These are phyloP conservation scores for Sylvicola cinctus DNA, from an alignment of 2,888 invertebrate genomes.

Conservation along the genomic window DNA sequence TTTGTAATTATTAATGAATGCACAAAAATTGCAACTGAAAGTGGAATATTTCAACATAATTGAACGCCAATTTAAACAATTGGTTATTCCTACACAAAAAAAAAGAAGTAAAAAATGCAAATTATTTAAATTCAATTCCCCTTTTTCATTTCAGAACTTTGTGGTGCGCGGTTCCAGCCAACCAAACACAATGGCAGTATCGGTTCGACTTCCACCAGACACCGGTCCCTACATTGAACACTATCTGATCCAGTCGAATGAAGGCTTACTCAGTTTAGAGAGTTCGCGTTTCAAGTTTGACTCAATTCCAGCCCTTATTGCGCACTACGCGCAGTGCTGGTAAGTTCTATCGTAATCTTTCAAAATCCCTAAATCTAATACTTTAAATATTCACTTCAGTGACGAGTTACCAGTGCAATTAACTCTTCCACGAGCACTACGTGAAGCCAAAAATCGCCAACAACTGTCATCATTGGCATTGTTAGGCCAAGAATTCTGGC, in stretches of 20 bases:
- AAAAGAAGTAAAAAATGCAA: too few species aligned
- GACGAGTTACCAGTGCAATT: conserved; percentile 87
- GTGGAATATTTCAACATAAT: too few species aligned
- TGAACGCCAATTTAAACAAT: too few species aligned
- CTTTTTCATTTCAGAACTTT: conserved; percentile 49
- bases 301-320: conserved; percentile 79
- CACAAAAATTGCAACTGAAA: too few species aligned
- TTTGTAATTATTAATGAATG: too few species aligned
- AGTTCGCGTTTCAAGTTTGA: conserved; percentile 86
- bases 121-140: too few species aligned
- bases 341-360: conserved; percentile 21
- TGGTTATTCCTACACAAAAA: too few species aligned
- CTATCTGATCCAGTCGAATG: conserved; percentile 77
- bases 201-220: conserved; percentile 69
- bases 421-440: conserved; percentile 62
- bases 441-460: conserved; percentile 74
- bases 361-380: background rate
- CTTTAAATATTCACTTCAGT: conserved; percentile 28
- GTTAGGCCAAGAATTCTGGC: conserved; percentile 74
- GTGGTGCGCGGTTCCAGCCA: conserved; percentile 90
- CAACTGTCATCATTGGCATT: conserved; percentile 78
- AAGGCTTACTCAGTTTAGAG: conserved; percentile 67
- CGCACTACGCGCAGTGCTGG: conserved; percentile 87
- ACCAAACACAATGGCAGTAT: conserved; percentile 84
- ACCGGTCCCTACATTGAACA: conserved; percentile 88